A percentile compares a stretch with the other conserved stretches of the same genome.
Conservation (phyloP, 2,113 vertebrate genomes). For the Antigone vipio region DNA sequence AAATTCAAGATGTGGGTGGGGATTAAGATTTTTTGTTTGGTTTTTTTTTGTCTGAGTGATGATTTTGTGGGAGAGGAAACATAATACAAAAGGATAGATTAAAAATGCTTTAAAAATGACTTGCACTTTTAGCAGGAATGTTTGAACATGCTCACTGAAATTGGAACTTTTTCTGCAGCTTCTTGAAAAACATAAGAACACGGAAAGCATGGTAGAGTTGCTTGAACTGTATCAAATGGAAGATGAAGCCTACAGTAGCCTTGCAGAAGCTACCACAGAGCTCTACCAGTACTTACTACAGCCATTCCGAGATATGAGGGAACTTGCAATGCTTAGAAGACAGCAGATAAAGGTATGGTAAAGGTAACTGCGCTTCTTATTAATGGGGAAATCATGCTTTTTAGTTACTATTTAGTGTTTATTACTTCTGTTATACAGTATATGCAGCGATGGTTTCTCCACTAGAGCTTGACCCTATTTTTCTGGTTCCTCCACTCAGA, state of each 20-base stretch:
- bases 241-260: slow-evolving; percentile 86
- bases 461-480: neutral
- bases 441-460: neutral
- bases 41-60: neutral
- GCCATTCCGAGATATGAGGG: slow-evolving; percentile 97
- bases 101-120: neutral
- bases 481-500: neutral
- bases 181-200: slow-evolving; percentile 90
- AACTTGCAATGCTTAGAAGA: slow-evolving; percentile 92
- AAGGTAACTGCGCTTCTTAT: neutral
- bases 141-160: neutral
- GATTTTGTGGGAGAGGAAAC: neutral
- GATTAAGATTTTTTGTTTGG: neutral
- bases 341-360: slow-evolving; percentile 95
- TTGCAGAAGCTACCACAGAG: slow-evolving; percentile 92
- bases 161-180: slow-evolving; percentile 71
- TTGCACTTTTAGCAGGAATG: neutral
- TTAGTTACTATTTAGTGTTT: neutral
- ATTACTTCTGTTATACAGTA: neutral
- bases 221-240: slow-evolving; percentile 92
- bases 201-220: slow-evolving; percentile 94
- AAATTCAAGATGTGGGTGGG: neutral
- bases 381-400: neutral
- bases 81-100: neutral
- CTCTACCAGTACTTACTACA: slow-evolving; percentile 97